Base-by-base conservation (phyloP, 1,140 invertebrate species). In the Andricus grossulariae region DNA sequence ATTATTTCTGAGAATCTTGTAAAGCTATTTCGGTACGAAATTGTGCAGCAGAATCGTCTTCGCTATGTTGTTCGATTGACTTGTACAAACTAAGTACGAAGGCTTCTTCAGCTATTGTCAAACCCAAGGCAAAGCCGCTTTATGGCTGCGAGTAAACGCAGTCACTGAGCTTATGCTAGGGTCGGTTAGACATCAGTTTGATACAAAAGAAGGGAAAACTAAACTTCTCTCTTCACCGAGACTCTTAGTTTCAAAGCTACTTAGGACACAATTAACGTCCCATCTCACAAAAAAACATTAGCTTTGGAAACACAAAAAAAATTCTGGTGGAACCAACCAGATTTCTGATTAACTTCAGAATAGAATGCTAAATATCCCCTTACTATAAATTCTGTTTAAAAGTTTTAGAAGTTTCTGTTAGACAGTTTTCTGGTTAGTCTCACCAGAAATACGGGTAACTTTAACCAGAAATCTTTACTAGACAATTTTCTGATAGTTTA, bases 51-150 rank as follows among this genome's bases (percentile, higher is more conserved):
- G 5, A 66, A 25, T 66, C 21, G 60, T 66, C 25, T 39, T 39
- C n/a, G 32, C 25, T 66, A 39, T 13, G 60, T 39, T n/a, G 32
- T 32, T 16, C 32, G 60, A 66, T 66, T 32, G 25, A 66, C 25
- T 66, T 66, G 15, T 66, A 66, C n/a, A 39, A 66, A 66, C 60
- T 45, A 66, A 39, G 39, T 66, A 66, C 32, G 45, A 66, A n/a
- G 60, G 60, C 32, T 66, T 66, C 60, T 66, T 16, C 60, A 39
- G 39, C 32, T 39, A 66, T 66, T 66, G 60, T 66, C 60, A 66
- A 66, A 66, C 25, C 25, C 10, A 39, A 66, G 60, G 32, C 39
- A 66, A 39, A 66, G 60, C 25, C 39, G 15, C 60, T 66, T 66
- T 66, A 66, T 66, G 60, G 32, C 60, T 66, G 60, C 60, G 15